Evolutionary conservation across 1,140 invertebrate species (phyloP).

Genomic region (Medauroidea extradentata): DNA sequence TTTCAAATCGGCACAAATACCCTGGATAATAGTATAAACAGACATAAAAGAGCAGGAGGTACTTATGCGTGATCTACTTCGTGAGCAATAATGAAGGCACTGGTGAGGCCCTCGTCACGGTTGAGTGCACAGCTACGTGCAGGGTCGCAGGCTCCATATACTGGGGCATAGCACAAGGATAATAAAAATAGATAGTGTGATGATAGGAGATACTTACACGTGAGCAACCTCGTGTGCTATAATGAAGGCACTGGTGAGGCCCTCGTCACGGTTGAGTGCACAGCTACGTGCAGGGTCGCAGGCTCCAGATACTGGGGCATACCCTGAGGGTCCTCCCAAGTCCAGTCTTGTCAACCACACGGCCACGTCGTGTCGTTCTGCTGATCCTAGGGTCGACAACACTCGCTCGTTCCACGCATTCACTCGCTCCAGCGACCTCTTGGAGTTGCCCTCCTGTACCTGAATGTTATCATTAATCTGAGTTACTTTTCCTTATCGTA

Average conservation of each 20-base stretch:
- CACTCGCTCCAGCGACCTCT: constrained; percentile 66
- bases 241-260: constrained; percentile 74
- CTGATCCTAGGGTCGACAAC: constrained; percentile 38
- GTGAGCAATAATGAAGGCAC: constrained; percentile 77
- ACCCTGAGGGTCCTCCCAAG: constrained; percentile 73
- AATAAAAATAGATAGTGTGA: too few species aligned
- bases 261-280: constrained; percentile 71
- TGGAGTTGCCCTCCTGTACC: constrained; percentile 59
- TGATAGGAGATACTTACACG: constrained; percentile 60
- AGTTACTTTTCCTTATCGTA: too few species aligned
- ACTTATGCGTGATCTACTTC: constrained; percentile 74
- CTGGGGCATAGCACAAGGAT: constrained; percentile 76
- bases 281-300: constrained; percentile 69
- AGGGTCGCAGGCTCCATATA: constrained; percentile 68
- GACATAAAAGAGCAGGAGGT: too few species aligned
- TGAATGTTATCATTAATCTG: too few species aligned
- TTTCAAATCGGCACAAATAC: too few species aligned
- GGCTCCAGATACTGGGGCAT: constrained; percentile 70
- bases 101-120: constrained; percentile 72
- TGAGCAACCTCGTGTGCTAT: constrained; percentile 78
- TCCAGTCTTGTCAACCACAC: constrained; percentile 68
- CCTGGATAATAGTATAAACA: too few species aligned
- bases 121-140: constrained; percentile 68
- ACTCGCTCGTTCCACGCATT: constrained; percentile 68
- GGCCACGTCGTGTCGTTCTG: constrained; percentile 61